Conservation (phyloP, 2,113 vertebrate species). For the Cottus gobio region DNA sequence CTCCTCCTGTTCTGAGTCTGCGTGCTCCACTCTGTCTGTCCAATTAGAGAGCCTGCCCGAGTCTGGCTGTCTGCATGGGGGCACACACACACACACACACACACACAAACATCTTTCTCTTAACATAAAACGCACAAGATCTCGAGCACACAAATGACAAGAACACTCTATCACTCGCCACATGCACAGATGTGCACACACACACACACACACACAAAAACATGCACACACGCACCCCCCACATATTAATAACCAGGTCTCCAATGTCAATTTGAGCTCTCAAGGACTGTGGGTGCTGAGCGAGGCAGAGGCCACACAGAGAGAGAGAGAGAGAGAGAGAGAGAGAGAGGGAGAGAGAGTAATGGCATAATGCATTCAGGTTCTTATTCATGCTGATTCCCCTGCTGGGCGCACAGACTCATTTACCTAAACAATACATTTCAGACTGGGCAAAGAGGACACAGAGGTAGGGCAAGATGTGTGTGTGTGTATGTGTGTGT, state of each 20-base stretch:
- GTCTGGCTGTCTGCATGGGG: slow-evolving; percentile 54
- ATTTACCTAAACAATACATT: slow-evolving; percentile 80
- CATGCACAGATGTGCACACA: background rate
- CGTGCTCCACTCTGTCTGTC: slow-evolving; percentile 67
- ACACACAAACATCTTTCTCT: slow-evolving; percentile 37
- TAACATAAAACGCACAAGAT: slow-evolving; percentile 55
- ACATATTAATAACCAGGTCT: slow-evolving; percentile 72
- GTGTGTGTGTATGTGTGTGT: slow-evolving; percentile 13
- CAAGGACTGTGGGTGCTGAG: slow-evolving; percentile 75
- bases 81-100: slow-evolving; percentile 46
- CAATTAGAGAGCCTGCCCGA: slow-evolving; percentile 68
- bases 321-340: slow-evolving; percentile 21
- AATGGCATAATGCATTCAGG: slow-evolving; percentile 72
- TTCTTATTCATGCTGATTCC: slow-evolving; percentile 76
- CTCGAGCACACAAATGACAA: slow-evolving; percentile 46
- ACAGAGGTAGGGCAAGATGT: slow-evolving; percentile 38
- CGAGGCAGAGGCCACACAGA: slow-evolving; percentile 66
- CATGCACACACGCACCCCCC: slow-evolving; percentile 33
- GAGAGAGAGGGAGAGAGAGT: slow-evolving; percentile 52
- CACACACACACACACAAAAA: slow-evolving; percentile 6
- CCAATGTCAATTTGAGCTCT: slow-evolving; percentile 80
- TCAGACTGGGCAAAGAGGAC: slow-evolving; percentile 74
- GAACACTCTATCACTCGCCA: slow-evolving; percentile 55
- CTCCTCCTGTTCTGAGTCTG: slow-evolving; percentile 56
- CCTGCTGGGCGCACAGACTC: slow-evolving; percentile 72